Evolutionary conservation across 2,888 invertebrate species (phyloP).

Genomic region (Apamea epomidion): DNA sequence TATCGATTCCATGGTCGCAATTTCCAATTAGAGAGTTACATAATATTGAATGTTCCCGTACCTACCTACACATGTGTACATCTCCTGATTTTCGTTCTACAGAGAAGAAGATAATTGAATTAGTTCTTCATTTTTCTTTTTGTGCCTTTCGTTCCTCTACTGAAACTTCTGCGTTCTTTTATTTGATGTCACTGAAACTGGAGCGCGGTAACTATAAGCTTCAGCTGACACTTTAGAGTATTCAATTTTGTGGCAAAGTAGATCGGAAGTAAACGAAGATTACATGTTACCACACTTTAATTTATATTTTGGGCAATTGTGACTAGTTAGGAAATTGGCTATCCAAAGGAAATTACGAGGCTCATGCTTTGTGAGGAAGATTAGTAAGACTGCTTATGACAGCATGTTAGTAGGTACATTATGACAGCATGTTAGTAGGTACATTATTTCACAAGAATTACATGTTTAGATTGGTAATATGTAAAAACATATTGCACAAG

Average conservation of each 20-base stretch:
- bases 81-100: neutral
- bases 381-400: slow-evolving; percentile 2
- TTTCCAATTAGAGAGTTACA: neutral
- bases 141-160: neutral
- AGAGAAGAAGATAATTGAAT: neutral
- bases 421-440: neutral
- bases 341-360: neutral
- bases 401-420: neutral
- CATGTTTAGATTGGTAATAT: neutral
- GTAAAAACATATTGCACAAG: neutral
- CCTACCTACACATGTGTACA: neutral
- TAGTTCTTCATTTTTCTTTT: neutral
- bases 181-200: neutral
- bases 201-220: slow-evolving; percentile 46
- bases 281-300: slow-evolving; percentile 30
- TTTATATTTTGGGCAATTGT: slow-evolving; percentile 9
- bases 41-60: neutral
- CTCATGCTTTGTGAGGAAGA: neutral
- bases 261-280: slow-evolving; percentile 50
- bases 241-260: slow-evolving; percentile 54
- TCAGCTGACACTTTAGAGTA: slow-evolving; percentile 54
- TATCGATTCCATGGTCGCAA: no score
- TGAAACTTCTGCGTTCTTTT: slow-evolving; percentile 20
- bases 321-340: slow-evolving; percentile 35
- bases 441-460: neutral